Evolutionary conservation across 2,797 vertebrate genomes (phyloP).

Genomic region (Danio aesculapii): DNA sequence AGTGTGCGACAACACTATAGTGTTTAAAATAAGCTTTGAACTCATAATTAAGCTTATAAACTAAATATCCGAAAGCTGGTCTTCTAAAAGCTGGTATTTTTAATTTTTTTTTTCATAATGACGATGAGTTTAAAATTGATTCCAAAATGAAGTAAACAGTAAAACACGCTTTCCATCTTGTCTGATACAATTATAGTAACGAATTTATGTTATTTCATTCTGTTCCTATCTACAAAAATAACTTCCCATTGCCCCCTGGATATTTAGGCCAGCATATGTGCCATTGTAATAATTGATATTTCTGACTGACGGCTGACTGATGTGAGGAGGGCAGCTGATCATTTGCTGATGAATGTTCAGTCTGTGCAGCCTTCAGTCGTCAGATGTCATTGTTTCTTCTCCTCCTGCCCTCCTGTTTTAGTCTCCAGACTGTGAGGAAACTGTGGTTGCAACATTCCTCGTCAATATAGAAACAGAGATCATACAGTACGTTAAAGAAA

Average conservation of each 20-base stretch:
- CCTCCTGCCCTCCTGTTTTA: conserved; percentile 52
- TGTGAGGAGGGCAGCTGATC: conserved; percentile 3
- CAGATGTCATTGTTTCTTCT: conserved; percentile 37
- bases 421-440: conserved; percentile 45
- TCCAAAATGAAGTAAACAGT: background rate
- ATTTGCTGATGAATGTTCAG: conserved; percentile 26
- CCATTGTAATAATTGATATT: background rate
- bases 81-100: background rate
- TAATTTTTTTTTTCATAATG: background rate
- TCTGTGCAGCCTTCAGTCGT: conserved; percentile 11
- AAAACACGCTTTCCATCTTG: background rate
- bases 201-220: background rate
- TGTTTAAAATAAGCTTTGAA: background rate
- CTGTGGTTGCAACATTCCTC: conserved; percentile 20
- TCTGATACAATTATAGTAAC: background rate
- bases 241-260: background rate
- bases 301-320: conserved; percentile 1
- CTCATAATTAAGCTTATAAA: background rate
- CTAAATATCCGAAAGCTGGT: background rate
- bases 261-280: background rate
- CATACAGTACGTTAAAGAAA: background rate
- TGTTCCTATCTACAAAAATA: background rate
- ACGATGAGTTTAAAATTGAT: too few species aligned
- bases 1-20: background rate
- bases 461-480: background rate